Evolutionary conservation across 2,113 vertebrate species (phyloP), one percentile per base, ranked within the genome.

Genomic region (Pampusana beccarii): DNA sequence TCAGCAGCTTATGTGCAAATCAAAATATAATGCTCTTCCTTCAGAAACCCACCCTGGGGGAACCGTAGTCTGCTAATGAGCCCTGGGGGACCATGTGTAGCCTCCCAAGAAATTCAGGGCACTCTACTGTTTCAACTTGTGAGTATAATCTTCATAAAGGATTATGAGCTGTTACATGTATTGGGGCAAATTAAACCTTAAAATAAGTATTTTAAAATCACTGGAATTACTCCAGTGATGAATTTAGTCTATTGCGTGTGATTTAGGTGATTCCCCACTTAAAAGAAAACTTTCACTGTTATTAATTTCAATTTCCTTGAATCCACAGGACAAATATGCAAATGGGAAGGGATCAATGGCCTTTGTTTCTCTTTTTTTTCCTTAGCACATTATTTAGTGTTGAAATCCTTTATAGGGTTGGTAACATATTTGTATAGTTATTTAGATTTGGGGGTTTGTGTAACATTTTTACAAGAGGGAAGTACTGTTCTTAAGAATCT

Each of bases 131-230:
- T 92, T 81, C 89, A 93, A 86, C 29, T 65, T 75, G n/a, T 53
- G 50, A 66, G 23, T 57, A 81, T 79, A 89, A 92, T 91, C 44
- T 82, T 90, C 78, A 77, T 82, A 82, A 95, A 93, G 26, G 8
- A 21, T 87, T 92, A 91, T 95, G 87, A 90, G 77, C 50, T 92
- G 70, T 85, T 87, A 57, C 57, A 56, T 36, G 19, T 66, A 38
- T 57, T 87, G 31, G 19, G 25, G 18, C 4, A 92, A 93, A 90
- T 85, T 92, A 94, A 92, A 82, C 9, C 31, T 73, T 79, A 72
- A 91, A 91, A 91, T 24, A 92, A 61, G 15, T 6, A 9, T 36
- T 89, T 70, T 20, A 6, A 83, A 93, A 87, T 61, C 26, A 72
- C 21, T 84, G 34, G 50, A 84, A 81, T 87, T 81, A 87, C 36